Evolutionary conservation across 2,797 vertebrate genomes (phyloP), one percentile per base, ranked within the genome.

Genomic region (Epinephelus awoara): DNA sequence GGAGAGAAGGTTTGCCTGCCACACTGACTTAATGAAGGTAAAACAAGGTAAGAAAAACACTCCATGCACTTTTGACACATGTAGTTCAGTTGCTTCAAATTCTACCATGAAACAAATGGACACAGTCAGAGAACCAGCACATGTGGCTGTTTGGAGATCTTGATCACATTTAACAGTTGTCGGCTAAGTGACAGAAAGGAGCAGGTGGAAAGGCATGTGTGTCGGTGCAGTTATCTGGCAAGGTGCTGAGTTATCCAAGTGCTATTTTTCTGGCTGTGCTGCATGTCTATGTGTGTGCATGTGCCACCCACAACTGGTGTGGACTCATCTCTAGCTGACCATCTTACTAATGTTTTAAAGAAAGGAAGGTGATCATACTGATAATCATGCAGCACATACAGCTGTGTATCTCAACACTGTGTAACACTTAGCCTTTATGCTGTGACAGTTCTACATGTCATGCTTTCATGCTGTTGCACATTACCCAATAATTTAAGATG

Each of bases 161-260:
- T 58, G 29, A 83, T 77, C 59, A 59, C 56, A 79, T 87, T 70
- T 21, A 85, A 62, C 68, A 85, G 82, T 47, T 71, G 62, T 18
- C 19, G n/a, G 47, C 11, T 19, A 49, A 73, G 64, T 77, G 79
- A 88, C 78, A 70, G 77, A 86, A 21, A 86, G 77, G 10, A 85
- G 54, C 88, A 91, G 85, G 79, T 91, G 85, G 67, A 50, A 67
- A 58, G 67, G 59, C 59, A 66, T 5, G 67, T 25, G 12, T 51
- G 17, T 51, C 56, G 49, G 42, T 69, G 70, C 47, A 76, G 75
- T 46, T 47, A 55, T 74, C 63, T 64, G 62, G 66, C 59, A 61
- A 72, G 50, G 61, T 79, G 67, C 75, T 55, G 34, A 67, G 42
- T 56, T 63, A 57, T 72, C 62, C 3, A 18, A 70, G 67, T 54